A percentile compares a stretch with the other conserved stretches of the same genome.
phyloP scores from a whole-genome alignment of 2,888 invertebrate species.

The Mythimna lalbum region DNA sequence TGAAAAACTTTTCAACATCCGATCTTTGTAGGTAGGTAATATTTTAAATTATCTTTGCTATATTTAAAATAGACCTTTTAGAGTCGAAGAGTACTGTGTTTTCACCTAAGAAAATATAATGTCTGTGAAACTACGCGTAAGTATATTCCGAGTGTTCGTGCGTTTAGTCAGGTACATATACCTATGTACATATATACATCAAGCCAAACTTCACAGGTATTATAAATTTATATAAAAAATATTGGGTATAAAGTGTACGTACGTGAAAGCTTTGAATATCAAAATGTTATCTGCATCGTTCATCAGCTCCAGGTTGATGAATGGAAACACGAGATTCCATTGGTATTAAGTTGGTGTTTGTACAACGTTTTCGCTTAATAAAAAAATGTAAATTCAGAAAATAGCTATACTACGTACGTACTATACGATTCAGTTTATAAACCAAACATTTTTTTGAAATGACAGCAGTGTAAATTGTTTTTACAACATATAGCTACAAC shows the following conservation, averaged over 20 bases:
- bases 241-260: too few relatives aligned
- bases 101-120: too few relatives aligned
- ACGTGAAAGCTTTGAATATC: too few relatives aligned
- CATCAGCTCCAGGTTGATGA: too few relatives aligned
- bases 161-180: not conserved
- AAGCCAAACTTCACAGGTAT: not conserved
- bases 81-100: too few relatives aligned
- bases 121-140: not conserved
- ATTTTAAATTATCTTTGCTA: not conserved
- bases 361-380: not conserved
- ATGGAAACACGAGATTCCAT: not conserved
- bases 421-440: not conserved
- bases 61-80: not conserved
- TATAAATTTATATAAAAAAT: too few relatives aligned
- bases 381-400: not conserved
- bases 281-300: not conserved
- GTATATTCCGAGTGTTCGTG: not conserved
- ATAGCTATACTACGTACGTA: not conserved
- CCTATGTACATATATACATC: too few relatives aligned
- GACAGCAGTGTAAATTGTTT: not conserved
- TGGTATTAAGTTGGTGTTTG: not conserved
- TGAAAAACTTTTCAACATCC: not conserved
- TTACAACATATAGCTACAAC: not conserved
- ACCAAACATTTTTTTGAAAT: not conserved
- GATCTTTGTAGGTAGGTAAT: slow-evolving; percentile 2